Evolutionary conservation across 2,797 vertebrate species (phyloP), one percentile per base, ranked within the genome.

Genomic region (Acridotheres tristis): DNA sequence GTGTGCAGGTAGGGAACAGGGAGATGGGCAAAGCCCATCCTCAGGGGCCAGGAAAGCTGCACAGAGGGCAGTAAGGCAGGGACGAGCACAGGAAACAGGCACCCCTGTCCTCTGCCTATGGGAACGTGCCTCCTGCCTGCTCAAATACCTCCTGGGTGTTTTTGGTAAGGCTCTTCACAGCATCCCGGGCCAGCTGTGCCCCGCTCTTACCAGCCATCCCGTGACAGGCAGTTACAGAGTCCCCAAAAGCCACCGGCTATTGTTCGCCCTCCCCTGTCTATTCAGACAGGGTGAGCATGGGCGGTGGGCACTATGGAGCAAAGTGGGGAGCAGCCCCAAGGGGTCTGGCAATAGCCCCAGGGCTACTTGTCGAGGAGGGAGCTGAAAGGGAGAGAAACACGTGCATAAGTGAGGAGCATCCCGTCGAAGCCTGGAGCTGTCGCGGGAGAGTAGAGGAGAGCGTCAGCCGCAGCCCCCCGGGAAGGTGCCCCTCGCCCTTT

Each of bases 401-500:
- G 0, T 29, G 55, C 3, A 2, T 20, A 6, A 50, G 29, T 2
- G 2, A 59, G 55, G 43, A 3, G 8, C 43, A 50, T 25, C 50
- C 48, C 15, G 7, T 47, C 12, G 22, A 89, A 88, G 73, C 84
- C 47, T 13, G 67, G 85, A 88, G 93, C 76, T 71, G 80, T 61
- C 4, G 2, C 2, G 26, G 91, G 74, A 95, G 38, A 38, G 38
- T 38, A 38, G 40, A 40, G 40, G 30, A 88, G 30, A 78, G n/a
- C 22, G 0, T 13, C 85, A 65, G 43, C 80, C 8, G 0, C 51
- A 90, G 83, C 73, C 62, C 91, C 67, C 36, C 3, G 1, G 83
- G 90, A 53, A 82, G 34, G 17, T 59, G 55, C 88, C 63, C 67
- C 63, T 93, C 3, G 71, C 74, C 95, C 90, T 61, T 90, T 88